Base-by-base conservation (phyloP, 2,113 vertebrate genomes). In the Sterna hirundo region DNA sequence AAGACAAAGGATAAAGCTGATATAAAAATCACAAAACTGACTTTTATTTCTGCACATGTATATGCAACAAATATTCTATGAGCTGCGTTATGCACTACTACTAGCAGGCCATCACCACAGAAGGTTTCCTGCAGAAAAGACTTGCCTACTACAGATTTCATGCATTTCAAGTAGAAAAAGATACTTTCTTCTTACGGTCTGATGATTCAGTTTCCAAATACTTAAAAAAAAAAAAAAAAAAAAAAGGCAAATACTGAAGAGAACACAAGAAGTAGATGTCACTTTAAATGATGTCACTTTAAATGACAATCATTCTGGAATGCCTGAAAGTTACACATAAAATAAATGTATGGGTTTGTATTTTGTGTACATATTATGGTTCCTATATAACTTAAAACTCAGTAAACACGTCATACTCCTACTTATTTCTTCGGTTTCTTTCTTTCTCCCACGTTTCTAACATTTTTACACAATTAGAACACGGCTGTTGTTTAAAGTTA, bases 141-240 rank as follows among this genome's bases (percentile, higher is more conserved):
- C 58, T 74, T 84, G 40, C 27, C 65, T 18, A 32, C 11, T 81
- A 87, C 34, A 88, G 81, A 90, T 88, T 52, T 81, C 58, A 27
- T 19, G 12, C 77, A 70, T 96, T 96, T 83, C 88, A 95, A 96
- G 94, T 15, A 82, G 91, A 96, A 97, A 94, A 93, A 94, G 54
- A 85, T 58, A 84, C 47, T 79, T 93, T 92, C 93, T 83, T 27
- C 17, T 15, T 58, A 91, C 72, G 64, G 52, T 86, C 61, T 54
- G 44, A 94, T 66, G 65, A 72, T 87, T 83, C 40, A 4, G 36
- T 69, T 95, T 95, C 84, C 83, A 68, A 95, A 72, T 49, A 86
- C 32, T 71, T 26, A 13, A 55, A 29, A 86, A 42, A 22, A 22
- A 30, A 42, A 38, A 40, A 40, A 54, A 55, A 64, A 58, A 40